Conservation (phyloP, 2,888 invertebrate genomes). For the Drosophila algonquin region DNA sequence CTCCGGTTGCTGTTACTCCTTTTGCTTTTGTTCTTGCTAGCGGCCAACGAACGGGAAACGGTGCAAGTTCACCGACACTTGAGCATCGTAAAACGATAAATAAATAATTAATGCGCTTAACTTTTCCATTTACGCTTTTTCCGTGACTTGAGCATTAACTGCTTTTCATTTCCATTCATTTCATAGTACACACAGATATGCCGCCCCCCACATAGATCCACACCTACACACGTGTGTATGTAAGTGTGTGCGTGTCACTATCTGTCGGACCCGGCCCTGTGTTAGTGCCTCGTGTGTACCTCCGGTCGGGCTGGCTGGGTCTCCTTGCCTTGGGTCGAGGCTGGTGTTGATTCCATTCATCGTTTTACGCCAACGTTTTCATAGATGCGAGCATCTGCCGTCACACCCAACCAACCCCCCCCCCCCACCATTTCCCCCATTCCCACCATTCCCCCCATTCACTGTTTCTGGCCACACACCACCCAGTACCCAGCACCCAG, state of each 20-base stretch:
- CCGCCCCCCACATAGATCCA: conserved; percentile 11
- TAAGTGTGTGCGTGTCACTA: neutral
- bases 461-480: conserved; percentile 11
- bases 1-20: conserved; percentile 19
- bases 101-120: conserved; percentile 82
- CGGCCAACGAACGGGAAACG: conserved; percentile 41
- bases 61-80: conserved; percentile 77
- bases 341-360: conserved; percentile 50
- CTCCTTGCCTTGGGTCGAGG: conserved; percentile 38
- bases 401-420: neutral
- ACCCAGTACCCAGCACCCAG: neutral
- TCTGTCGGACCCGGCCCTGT: conserved; percentile 24
- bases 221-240: conserved; percentile 12
- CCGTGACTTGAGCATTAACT: conserved; percentile 77
- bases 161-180: conserved; percentile 78
- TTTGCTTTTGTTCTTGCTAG: conserved; percentile 38
- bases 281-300: neutral
- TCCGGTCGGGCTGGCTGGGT: conserved; percentile 6
- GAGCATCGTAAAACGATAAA: conserved; percentile 74
- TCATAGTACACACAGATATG: conserved; percentile 43
- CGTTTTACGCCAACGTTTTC: conserved; percentile 41
- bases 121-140: conserved; percentile 79
- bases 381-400: conserved; percentile 39
- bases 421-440: neutral
- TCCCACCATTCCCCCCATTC: neutral